Evolutionary conservation across 2,113 vertebrate species (phyloP).

Genomic region (Pedionomus torquatus): DNA sequence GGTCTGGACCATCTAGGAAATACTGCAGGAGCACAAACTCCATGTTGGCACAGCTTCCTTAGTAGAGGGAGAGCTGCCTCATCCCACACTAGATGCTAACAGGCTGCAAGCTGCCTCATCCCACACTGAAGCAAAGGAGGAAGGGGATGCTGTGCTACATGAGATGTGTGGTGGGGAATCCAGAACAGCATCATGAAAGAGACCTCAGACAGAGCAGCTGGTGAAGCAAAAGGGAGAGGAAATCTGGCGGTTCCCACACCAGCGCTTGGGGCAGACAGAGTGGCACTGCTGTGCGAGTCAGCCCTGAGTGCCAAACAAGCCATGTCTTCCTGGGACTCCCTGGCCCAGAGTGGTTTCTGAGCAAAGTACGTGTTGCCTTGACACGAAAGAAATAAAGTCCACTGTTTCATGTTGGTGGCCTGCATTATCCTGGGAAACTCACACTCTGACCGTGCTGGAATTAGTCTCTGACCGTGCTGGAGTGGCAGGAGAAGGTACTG

Average conservation of each 20-base stretch:
- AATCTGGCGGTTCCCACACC: background rate
- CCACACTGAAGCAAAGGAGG: background rate
- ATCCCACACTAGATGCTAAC: accelerated
- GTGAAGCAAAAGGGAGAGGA: background rate
- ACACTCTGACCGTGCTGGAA: background rate
- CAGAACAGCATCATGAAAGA: background rate
- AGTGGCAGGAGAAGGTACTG: background rate
- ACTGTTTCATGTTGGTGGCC: background rate
- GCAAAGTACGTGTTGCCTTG: background rate
- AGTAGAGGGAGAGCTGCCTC: accelerated
- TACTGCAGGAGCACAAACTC: background rate
- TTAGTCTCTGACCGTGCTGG: background rate
- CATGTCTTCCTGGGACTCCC: background rate
- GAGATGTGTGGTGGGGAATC: background rate
- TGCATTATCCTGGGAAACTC: background rate
- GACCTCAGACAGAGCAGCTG: background rate
- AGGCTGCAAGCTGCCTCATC: accelerated
- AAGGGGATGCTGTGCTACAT: background rate
- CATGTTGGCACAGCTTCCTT: accelerated
- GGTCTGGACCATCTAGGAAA: background rate
- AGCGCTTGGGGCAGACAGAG: background rate
- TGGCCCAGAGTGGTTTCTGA: background rate
- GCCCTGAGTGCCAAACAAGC: accelerated
- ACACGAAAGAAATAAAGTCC: background rate
- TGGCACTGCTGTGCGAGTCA: background rate